Conservation (phyloP, 2,797 vertebrate species). For the Kryptopterus vitreolus region DNA sequence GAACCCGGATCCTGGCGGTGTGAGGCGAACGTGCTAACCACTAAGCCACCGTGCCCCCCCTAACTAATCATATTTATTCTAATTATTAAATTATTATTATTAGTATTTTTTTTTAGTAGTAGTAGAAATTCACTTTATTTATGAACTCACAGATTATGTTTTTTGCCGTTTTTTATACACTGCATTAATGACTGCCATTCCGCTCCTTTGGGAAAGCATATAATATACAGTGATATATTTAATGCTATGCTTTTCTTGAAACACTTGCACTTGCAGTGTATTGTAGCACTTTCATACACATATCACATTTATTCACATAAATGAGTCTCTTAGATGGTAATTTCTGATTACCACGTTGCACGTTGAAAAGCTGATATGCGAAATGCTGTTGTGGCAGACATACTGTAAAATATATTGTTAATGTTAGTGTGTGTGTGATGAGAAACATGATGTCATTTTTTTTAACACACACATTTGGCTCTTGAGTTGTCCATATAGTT, state of each 20-base stretch:
- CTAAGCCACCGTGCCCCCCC: too few relatives aligned
- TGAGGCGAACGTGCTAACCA: too few relatives aligned
- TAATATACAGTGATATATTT: too few relatives aligned
- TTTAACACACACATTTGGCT: not conserved
- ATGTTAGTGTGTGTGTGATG: not conserved
- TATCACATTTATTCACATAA: not conserved
- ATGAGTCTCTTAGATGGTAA: not conserved
- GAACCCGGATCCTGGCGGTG: too few relatives aligned
- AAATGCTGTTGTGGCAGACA: not conserved
- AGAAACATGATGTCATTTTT: not conserved
- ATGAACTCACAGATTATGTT: not conserved
- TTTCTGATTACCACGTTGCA: not conserved
- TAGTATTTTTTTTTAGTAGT: too few relatives aligned
- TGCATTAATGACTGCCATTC: too few relatives aligned
- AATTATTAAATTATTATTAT: too few relatives aligned
- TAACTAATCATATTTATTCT: not conserved
- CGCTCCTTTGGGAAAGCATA: not conserved
- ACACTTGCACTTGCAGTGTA: not conserved
- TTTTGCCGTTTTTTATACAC: not conserved
- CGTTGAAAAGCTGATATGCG: not conserved
- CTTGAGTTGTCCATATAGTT: too few relatives aligned
- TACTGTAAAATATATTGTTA: not conserved
- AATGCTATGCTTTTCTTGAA: not conserved
- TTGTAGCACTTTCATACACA: not conserved
- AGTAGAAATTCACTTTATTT: not conserved